A percentile compares a stretch with the other conserved stretches of the same genome.
Evolutionary conservation across 2,888 invertebrate genomes (phyloP).

Genomic region (Pristionchus entomophagus): DNA sequence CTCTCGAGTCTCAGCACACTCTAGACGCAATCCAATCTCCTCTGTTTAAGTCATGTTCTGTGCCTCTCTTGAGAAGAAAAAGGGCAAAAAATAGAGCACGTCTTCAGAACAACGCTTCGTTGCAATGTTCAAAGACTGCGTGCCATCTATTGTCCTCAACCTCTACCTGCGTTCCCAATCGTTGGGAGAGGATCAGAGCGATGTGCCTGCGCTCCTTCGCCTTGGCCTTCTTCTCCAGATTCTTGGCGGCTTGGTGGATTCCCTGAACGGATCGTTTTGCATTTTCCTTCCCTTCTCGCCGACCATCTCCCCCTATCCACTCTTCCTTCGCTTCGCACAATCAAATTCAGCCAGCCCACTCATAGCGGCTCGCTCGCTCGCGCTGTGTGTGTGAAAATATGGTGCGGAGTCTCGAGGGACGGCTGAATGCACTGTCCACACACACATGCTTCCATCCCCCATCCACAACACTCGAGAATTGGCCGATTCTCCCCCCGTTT

Average conservation of each 20-base stretch:
- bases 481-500: not conserved
- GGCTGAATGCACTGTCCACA: constrained; percentile 34
- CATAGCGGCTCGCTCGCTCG: not conserved
- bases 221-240: constrained; percentile 73
- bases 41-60: not conserved
- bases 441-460: not conserved
- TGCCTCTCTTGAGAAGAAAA: not conserved
- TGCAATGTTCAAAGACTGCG: no score
- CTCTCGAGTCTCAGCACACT: not conserved
- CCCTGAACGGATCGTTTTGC: constrained; percentile 60
- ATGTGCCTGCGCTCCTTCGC: constrained; percentile 74
- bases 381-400: constrained; percentile 7
- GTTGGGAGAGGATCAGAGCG: constrained; percentile 71
- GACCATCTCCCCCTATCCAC: not conserved
- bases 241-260: constrained; percentile 74
- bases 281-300: not conserved
- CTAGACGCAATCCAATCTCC: constrained; percentile 18
- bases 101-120: not conserved
- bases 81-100: constrained; percentile 21
- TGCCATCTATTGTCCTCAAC: no score
- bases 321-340: not conserved
- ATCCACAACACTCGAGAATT: constrained; percentile 9
- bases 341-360: constrained; percentile 27
- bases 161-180: constrained; percentile 72
- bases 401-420: not conserved